Evolutionary conservation across 2,113 vertebrate species (phyloP), one percentile per base, ranked within the genome.

Genomic region (Alligator mississippiensis): DNA sequence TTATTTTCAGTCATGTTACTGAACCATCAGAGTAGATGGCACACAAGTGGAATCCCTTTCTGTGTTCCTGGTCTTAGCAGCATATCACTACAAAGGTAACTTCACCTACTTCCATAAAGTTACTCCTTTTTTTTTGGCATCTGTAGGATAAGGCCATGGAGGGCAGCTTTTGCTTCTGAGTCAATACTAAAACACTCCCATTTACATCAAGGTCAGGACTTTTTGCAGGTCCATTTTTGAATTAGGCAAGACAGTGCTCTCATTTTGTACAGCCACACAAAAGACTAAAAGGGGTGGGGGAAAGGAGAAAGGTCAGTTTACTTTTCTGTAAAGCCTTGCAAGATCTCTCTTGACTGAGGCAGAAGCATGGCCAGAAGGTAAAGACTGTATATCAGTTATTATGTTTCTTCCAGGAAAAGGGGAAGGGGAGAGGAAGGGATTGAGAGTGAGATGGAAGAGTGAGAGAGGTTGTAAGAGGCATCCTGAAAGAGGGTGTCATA

Each of bases 321-420:
- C 64, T n/a, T 17, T 28, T 27, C 27, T 28, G 63, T 25, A 12
- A 28, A 28, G 63, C 25, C 47, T 34, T 47, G 18, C n/a, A 80
- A 54, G 11, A 27, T 54, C 2, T 1, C n/a, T 66, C 5, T 2
- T 27, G 4, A 0, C 4, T 5, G 3, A 84, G 12, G 11, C 4
- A 0, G 0, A 63, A 30, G 5, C 5, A 1, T 11, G 72, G 47
- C 47, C 47, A 22, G 28, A 22, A n/a, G 0, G 0, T 2, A n/a
- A 30, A 18, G 64, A 18, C n/a, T 68, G 64, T 68, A n/a, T 3
- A 1, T 9, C 9, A 63, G 25, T 80, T 8, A 68, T 9, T 88
- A 2, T 8, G 25, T 5, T 76, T 66, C 27, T 75, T 63, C 0
- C 5, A 27, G 16, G 74, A 70, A 77, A 3, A 14, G 70, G 38